A percentile compares a stretch with the other conserved stretches of the same genome.
Conservation (phyloP, 1,140 invertebrate genomes). For the Cryptotermes secundus region DNA sequence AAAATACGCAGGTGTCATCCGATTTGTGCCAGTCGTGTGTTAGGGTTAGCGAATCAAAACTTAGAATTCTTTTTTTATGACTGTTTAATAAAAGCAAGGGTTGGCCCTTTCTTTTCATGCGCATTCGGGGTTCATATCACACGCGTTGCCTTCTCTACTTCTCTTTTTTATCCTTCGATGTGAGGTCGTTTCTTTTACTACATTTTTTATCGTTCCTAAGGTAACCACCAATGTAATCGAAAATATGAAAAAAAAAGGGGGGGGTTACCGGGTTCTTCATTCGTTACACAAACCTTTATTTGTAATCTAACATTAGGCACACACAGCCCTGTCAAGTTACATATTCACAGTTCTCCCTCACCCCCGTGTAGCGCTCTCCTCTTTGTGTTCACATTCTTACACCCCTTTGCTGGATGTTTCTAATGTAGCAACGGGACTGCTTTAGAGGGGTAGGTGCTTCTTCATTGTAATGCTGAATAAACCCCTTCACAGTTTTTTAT, state of each 20-base stretch:
- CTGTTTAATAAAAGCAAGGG: slow-evolving; percentile 2
- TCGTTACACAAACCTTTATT: slow-evolving; percentile 27
- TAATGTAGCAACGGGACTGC: slow-evolving; percentile 14
- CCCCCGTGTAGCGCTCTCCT: not conserved
- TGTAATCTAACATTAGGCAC: slow-evolving; percentile 22
- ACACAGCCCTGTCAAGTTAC: slow-evolving; percentile 24
- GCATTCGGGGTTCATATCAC: not conserved
- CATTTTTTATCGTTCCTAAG: not conserved
- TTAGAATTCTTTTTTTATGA: not conserved
- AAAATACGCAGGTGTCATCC: not conserved
- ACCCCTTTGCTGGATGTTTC: not conserved
- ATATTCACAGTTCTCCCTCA: not conserved
- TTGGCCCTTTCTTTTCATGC: not conserved
- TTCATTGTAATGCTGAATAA: slow-evolving; percentile 3
- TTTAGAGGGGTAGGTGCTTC: not conserved
- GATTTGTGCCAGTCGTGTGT: not conserved
- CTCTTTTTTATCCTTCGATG: not conserved
- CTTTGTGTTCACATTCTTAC: not conserved
- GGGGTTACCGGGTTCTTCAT: not conserved
- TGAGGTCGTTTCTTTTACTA: not conserved
- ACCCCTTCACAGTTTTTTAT: slow-evolving; percentile 23
- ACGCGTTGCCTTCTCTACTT: not conserved
- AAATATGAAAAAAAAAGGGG: not conserved
- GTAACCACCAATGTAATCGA: not conserved
- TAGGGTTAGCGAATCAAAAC: not conserved